Base-by-base conservation (phyloP, 2,797 vertebrate species). In the Neosilurus mollespiculum region DNA sequence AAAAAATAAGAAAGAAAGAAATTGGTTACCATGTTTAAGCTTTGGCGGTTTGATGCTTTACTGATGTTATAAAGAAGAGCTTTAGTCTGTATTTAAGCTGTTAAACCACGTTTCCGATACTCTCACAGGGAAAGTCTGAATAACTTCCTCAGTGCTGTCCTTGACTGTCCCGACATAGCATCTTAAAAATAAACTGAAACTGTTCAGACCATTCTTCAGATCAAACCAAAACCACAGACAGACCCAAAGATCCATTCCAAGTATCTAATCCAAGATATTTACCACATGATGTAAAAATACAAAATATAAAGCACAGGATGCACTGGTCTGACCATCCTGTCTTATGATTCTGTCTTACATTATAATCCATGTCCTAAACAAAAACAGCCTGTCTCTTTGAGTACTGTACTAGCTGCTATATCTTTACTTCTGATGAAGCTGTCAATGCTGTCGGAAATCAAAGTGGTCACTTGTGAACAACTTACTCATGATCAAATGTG, bases 31-130 rank as follows among this genome's bases (percentile, higher is more conserved):
- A 78, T 24, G 59, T 51, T 72, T 62, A 49, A 58, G 59, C 76
- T 72, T 30, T 61, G 56, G 66, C 16, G 66, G 56, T 71, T 79
- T 64, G 26, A 54, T 54, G 15, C 43, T 79, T 75, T 34, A 24
- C 59, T 64, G 64, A 22, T 54, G 69, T 72, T 64, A 58, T 62
- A 59, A 61, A 22, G 66, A 80, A 65, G 16, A 73, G 16, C 43
- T 80, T 79, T 51, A 72, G 76, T 71, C 56, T 78, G 43, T 78
- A 65, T 78, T 64, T 64, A 71, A 37, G 26, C 16, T 14, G 30
- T 53, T 16, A 71, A 72, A 43, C 67, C 77, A 79, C 54, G 0
- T 37, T 37, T 78, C 37, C 43, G n/a, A 58, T 37, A 37, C 37
- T 16, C 53, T 9, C 51, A 30, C 15, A 73, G 58, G 61, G 24